Percentiles rank a stretch among this genome's conserved stretches.
Evolutionary conservation across 2,113 vertebrate species (phyloP).

Genomic region (Chamaea fasciata): DNA sequence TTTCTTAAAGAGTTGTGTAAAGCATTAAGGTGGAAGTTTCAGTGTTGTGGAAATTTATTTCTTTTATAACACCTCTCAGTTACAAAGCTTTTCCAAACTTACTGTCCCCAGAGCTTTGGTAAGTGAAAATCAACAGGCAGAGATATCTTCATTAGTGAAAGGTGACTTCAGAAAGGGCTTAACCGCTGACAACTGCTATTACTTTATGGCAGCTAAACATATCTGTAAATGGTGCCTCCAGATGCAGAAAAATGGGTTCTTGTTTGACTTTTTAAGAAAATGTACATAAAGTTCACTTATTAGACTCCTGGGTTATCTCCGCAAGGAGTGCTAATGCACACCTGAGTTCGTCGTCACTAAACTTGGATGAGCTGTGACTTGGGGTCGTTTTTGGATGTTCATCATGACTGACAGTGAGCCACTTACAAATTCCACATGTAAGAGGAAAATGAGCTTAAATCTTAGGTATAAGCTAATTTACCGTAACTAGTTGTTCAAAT

Average conservation of each 20-base stretch:
- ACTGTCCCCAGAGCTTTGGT: background rate
- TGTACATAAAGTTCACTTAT: background rate
- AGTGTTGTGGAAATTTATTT: background rate
- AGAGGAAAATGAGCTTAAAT: background rate
- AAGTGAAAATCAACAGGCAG: background rate
- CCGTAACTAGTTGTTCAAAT: background rate
- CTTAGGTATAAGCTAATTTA: background rate
- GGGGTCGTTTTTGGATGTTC: background rate
- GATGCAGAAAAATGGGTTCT: background rate
- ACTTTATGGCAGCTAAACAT: background rate
- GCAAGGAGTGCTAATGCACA: background rate
- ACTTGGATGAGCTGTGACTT: background rate
- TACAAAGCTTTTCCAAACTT: background rate
- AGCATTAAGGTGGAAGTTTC: background rate
- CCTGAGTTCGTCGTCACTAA: background rate
- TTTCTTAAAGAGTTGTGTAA: background rate
- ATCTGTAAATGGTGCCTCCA: background rate
- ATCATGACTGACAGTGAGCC: background rate
- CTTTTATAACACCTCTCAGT: background rate
- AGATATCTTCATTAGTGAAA: background rate
- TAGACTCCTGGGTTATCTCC: background rate
- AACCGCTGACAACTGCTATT: background rate
- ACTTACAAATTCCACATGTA: background rate
- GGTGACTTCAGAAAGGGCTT: background rate
- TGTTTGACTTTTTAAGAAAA: background rate